Evolutionary conservation across 2,888 invertebrate species (phyloP).

Genomic region (Drosophila buzzatii): DNA sequence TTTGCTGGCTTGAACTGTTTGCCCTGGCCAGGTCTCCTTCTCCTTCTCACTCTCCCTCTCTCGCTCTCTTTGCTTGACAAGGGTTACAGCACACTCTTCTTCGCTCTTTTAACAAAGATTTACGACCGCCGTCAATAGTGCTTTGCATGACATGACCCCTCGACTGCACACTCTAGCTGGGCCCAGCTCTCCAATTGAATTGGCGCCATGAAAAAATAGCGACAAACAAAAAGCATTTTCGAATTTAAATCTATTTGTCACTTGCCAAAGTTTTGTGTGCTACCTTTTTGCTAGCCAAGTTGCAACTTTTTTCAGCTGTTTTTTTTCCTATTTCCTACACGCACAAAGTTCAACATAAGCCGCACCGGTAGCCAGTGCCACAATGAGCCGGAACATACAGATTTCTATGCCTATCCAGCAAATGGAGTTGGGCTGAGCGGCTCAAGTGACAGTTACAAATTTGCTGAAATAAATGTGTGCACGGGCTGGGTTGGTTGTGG

Average conservation of each 20-base stretch:
- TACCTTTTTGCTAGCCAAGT: constrained; percentile 57
- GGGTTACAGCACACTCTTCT: constrained; percentile 69
- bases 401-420: constrained; percentile 33
- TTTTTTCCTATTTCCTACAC: constrained; percentile 22
- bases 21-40: too few relatives aligned
- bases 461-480: constrained; percentile 63
- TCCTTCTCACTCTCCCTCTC: too few relatives aligned
- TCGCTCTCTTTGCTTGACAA: constrained; percentile 47
- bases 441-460: constrained; percentile 80
- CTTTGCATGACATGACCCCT: constrained; percentile 63
- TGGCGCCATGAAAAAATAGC: constrained; percentile 33
- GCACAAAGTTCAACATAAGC: constrained; percentile 51
- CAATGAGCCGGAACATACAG: constrained; percentile 40
- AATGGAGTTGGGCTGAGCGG: constrained; percentile 37
- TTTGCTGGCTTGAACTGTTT: constrained; percentile 28
- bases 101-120: constrained; percentile 64
- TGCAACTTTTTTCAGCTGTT: constrained; percentile 27
- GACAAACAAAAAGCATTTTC: constrained; percentile 72
- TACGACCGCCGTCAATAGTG: constrained; percentile 80
- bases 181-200: constrained; percentile 24
- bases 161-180: neutral
- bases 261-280: constrained; percentile 71
- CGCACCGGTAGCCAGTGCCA: constrained; percentile 38
- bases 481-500: neutral
- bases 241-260: constrained; percentile 80